phyloP scores from a whole-genome alignment of 2,113 vertebrate species.

The Neoarius graeffei region DNA sequence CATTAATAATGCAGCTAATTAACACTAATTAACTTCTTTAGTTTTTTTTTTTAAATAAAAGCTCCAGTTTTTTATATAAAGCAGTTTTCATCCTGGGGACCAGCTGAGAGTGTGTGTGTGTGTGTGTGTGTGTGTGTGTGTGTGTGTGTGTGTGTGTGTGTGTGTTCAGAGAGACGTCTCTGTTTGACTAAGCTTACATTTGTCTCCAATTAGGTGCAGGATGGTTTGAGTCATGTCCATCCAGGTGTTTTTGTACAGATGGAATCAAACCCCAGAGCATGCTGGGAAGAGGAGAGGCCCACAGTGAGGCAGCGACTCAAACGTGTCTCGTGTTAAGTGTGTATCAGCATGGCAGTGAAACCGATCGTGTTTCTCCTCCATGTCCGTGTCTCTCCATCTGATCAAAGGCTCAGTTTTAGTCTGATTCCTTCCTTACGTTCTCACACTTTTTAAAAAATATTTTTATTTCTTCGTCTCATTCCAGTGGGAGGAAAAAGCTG shows the following conservation, averaged over 20 bases:
- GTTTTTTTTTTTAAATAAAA: neutral
- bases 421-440: slow-evolving; percentile 41
- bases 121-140: slow-evolving; percentile 14
- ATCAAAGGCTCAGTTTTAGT: slow-evolving; percentile 51
- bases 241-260: slow-evolving; percentile 48
- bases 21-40: neutral
- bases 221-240: slow-evolving; percentile 3
- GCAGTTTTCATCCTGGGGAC: neutral
- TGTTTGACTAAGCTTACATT: slow-evolving; percentile 44
- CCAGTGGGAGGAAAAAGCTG: slow-evolving; percentile 16
- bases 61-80: neutral
- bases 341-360: slow-evolving; percentile 33
- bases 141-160: slow-evolving; percentile 13
- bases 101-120: neutral
- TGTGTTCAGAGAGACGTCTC: neutral
- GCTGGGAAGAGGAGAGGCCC: slow-evolving; percentile 16
- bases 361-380: slow-evolving; percentile 27
- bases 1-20: neutral
- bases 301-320: slow-evolving; percentile 13
- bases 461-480: slow-evolving; percentile 51
- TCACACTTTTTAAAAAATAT: slow-evolving; percentile 32
- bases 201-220: slow-evolving; percentile 41
- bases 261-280: slow-evolving; percentile 31
- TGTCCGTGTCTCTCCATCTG: slow-evolving; percentile 18
- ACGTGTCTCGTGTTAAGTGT: slow-evolving; percentile 48